Base-by-base conservation (phyloP, 2,113 vertebrate genomes). In the Willisornis vidua region DNA sequence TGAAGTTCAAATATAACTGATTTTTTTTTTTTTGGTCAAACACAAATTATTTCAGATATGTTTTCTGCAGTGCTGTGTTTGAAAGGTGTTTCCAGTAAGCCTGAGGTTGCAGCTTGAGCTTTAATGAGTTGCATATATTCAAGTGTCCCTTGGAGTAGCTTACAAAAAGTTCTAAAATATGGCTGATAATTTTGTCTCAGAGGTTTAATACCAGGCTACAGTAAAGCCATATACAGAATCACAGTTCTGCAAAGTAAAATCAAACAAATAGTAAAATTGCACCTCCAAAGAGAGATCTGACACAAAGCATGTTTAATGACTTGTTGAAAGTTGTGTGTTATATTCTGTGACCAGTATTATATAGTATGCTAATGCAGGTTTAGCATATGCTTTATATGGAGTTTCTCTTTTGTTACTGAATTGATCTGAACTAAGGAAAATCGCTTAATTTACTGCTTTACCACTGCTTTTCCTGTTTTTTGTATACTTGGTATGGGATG, bases 401-500 rank as follows among this genome's bases (percentile, higher is more conserved):
- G 25, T 25, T 86, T 73, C 23, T 74, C 8, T 68, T 39, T 13
- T 77, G 7, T 72, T 55, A 22, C 29, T 43, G 65, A 59, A 28
- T 57, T 82, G 48, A 39, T 63, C 11, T 67, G 49, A 76, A n/a
- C 25, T 29, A 23, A 73, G 17, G 19, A 43, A 49, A 89, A 43
- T 43, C 6, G 41, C 41, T 43, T 14, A 43, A 43, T 43, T 43
- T 43, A 15, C 14, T 6, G 14, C 15, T 83, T 68, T 43, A 17
- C 3, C 46, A 33, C 2, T 37, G 4, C 31, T 65, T 26, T 37
- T 75, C 23, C 66, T 74, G 17, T 0, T 39, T 65, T 65, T 72
- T 72, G 12, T 0, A 0, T 51, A 7, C 22, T 48, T 70, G 9
- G 17, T 39, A 11, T 6, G 20, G 41, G 19, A 28, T 52, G 5